phyloP scores from a whole-genome alignment of 2,797 vertebrate species.

The Ispidina picta region DNA sequence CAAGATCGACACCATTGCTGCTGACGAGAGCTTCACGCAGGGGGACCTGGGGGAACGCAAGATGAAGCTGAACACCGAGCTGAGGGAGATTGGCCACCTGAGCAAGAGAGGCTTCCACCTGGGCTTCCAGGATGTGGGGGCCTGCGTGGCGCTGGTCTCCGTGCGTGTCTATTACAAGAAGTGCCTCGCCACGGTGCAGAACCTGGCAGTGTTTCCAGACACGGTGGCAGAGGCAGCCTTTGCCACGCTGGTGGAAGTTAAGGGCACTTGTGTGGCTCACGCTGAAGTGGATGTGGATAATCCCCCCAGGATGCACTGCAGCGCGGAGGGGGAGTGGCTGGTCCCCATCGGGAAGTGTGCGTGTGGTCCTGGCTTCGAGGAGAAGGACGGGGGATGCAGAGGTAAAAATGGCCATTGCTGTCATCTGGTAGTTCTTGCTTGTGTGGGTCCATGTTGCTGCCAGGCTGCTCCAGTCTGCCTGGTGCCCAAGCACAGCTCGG shows the following conservation, averaged over 20 bases:
- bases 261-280: conserved; percentile 89
- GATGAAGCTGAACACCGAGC: conserved; percentile 98
- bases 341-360: conserved; percentile 93
- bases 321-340: conserved; percentile 94
- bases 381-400: conserved; percentile 91
- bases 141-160: conserved; percentile 92
- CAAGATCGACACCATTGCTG: conserved; percentile 95
- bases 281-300: conserved; percentile 89
- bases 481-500: background rate
- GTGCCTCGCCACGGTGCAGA: conserved; percentile 88
- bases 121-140: conserved; percentile 95
- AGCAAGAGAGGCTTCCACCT: conserved; percentile 92
- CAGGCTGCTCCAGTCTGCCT: background rate
- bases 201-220: conserved; percentile 90
- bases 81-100: conserved; percentile 93
- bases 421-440: background rate
- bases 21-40: conserved; percentile 96
- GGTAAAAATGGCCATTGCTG: conserved; percentile 76
- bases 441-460: background rate
- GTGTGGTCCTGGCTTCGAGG: conserved; percentile 93
- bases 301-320: conserved; percentile 95
- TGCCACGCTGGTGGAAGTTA: conserved; percentile 92
- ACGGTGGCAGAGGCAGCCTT: conserved; percentile 92
- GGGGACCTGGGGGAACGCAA: conserved; percentile 94
- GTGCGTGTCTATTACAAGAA: conserved; percentile 95